Evolutionary conservation across 2,888 invertebrate genomes (phyloP), one percentile per base, ranked within the genome.

Genomic region (Eupeodes luniger): DNA sequence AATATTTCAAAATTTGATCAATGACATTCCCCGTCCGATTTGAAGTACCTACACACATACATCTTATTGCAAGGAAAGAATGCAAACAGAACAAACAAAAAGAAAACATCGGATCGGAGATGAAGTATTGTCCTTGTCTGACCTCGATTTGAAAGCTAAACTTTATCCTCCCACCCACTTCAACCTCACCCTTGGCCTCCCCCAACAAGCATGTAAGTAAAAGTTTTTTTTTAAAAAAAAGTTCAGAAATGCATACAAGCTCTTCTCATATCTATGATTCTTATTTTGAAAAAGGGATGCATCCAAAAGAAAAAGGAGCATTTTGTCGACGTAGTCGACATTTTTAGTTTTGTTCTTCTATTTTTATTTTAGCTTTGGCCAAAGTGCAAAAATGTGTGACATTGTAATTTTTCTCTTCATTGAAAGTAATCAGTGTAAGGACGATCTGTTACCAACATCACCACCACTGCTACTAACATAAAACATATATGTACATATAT

Each of bases 341-440:
- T 59, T 16, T 59, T 47, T 57, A 10, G 19, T 59, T 44, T 34
- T 47, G 2, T 16, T 64, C 47, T 44, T 11, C 16, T 61, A 80
- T 47, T 27, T 27, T 27, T 27, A 79, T 61, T 27, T 77, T 78
- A n/a, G 69, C 49, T 67, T 86, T 86, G 51, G 82, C 78, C 74
- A 82, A 69, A 85, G 81, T 85, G 85, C 82, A 85, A 82, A 85
- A 82, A 82, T 82, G 82, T 85, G 82, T 78, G 74, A 86, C 78
- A 82, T 78, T 86, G 85, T 86, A 75, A 82, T 86, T 86, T 86
- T 82, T 86, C 82, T 69, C 62, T 34, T 74, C 74, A 86, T 86
- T 86, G 82, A 86, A 55, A 75, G 79, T 75, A 86, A 86, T 83
- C 79, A 83, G 78, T 74, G 82, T 44, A 74, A 82, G 78, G 74